Conservation (phyloP, 2,113 vertebrate species). For the Coptodon bakossiorum region DNA sequence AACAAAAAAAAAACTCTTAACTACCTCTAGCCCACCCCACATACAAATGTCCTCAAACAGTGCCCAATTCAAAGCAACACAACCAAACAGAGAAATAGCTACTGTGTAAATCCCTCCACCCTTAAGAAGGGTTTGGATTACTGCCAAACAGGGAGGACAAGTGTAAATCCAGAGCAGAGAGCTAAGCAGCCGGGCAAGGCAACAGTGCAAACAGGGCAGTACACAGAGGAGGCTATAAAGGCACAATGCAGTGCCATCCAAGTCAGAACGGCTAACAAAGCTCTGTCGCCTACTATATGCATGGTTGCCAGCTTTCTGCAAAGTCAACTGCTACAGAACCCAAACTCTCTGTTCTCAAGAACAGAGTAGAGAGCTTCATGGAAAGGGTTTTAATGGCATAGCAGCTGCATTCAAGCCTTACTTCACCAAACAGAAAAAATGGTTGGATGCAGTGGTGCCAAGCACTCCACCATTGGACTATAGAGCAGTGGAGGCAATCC, state of each 20-base stretch:
- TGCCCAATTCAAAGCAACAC: neutral
- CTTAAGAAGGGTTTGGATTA: conserved; percentile 37
- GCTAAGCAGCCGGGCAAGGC: neutral
- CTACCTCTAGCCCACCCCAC: neutral
- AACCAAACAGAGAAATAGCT: neutral
- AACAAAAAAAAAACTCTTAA: neutral
- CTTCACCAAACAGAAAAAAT: rapidly evolving
- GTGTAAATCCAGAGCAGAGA: conserved; percentile 29
- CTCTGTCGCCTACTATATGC: rapidly evolving
- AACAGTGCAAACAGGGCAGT: neutral
- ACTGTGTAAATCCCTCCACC: conserved; percentile 13
- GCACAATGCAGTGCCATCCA: neutral
- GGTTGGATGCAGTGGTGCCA: neutral
- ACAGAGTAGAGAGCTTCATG: neutral
- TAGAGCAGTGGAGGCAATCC: neutral
- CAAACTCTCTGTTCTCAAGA: neutral
- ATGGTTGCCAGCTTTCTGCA: rapidly evolving
- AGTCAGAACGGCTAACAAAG: neutral
- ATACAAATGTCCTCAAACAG: neutral
- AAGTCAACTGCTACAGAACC: neutral
- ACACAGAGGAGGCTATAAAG: neutral
- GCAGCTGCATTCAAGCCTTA: neutral
- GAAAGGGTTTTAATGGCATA: rapidly evolving
- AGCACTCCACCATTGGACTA: neutral
- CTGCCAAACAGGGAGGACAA: conserved; percentile 24